Evolutionary conservation across 2,797 vertebrate genomes (phyloP), one percentile per base, ranked within the genome.

Genomic region (Sphenodon punctatus): DNA sequence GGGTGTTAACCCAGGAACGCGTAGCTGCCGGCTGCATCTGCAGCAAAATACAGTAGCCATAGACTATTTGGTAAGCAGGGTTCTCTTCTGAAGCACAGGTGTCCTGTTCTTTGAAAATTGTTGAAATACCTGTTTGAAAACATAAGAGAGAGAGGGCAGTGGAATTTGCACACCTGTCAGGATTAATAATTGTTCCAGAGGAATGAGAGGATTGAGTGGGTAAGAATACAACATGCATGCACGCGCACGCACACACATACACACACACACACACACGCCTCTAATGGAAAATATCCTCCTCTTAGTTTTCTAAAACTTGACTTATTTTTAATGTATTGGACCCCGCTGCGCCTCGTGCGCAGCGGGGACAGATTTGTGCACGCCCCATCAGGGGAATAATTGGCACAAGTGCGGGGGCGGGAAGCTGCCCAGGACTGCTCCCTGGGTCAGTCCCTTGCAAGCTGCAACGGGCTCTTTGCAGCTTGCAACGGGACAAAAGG

Each of bases 41-140:
- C 94, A 80, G 85, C 86, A 19, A 89, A 8, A 2, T 11, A 22
- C 89, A 67, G 85, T 49, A 72, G 60, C 55, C 19, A 1, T 58
- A 34, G 71, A 41, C 59, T 55, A 2, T 23, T 55, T 10, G 2
- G 67, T 9, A 56, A 84, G 90, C 74, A 66, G 65, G 74, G 85
- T 55, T 86, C 80, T 56, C 67, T 90, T 76, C 88, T 87, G 89
- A 90, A 91, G 92, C 93, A 90, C 95, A 95, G 95, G 95, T 95
- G 93, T 93, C 88, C 86, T 84, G 55, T 76, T 69, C 94, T 92
- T 84, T 89, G 87, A 86, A 88, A 94, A 95, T 94, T 74, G 87
- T 80, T 95, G 90, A 79, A 88, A 96, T 96, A 96, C 95, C 87
- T 34, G 23, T 70, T 77, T 42, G 82, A 88, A 79, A 91, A 88